Conservation (phyloP, 2,888 invertebrate genomes). For the Caenorhabditis parvicauda region DNA sequence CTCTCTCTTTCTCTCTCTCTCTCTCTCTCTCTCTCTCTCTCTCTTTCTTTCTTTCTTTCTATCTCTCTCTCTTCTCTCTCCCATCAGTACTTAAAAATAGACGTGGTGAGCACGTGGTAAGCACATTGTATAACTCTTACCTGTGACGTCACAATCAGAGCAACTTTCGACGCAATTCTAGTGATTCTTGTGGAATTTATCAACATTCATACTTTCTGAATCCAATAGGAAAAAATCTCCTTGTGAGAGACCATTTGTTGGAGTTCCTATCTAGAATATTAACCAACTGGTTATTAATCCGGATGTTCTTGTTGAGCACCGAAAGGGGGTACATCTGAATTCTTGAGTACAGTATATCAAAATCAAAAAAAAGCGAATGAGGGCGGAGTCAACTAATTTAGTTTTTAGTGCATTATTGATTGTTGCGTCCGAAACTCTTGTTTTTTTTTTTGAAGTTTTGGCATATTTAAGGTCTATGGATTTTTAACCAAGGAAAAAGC, state of each 20-base stretch:
- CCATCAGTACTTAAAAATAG: background rate
- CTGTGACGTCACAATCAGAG: slow-evolving; percentile 43
- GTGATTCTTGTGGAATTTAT: slow-evolving; percentile 27
- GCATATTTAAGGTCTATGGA: background rate
- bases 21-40: too few relatives aligned
- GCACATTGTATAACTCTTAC: slow-evolving; percentile 2
- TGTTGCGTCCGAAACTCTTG: too few relatives aligned
- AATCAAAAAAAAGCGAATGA: too few relatives aligned
- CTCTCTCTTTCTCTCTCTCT: too few relatives aligned
- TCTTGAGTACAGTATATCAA: background rate
- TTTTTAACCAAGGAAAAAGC: background rate
- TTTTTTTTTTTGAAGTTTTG: background rate
- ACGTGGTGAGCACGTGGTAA: background rate
- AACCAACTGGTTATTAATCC: slow-evolving; percentile 63
- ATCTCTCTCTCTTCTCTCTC: too few relatives aligned
- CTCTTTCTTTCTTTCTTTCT: too few relatives aligned
- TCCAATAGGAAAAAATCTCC: too few relatives aligned
- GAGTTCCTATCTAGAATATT: slow-evolving; percentile 48
- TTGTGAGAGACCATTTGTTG: slow-evolving; percentile 70
- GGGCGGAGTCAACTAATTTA: too few relatives aligned
- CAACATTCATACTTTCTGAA: too few relatives aligned
- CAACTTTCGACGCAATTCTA: slow-evolving; percentile 34
- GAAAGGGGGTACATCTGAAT: slow-evolving; percentile 68
- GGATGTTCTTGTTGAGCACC: slow-evolving; percentile 68
- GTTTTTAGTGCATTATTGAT: too few relatives aligned